Percentiles rank a stretch among this genome's conserved stretches.
These are phyloP conservation scores for Theodoxus fluviatilis DNA, from an alignment of 2,888 invertebrate genomes.

Conservation along the genomic window DNA sequence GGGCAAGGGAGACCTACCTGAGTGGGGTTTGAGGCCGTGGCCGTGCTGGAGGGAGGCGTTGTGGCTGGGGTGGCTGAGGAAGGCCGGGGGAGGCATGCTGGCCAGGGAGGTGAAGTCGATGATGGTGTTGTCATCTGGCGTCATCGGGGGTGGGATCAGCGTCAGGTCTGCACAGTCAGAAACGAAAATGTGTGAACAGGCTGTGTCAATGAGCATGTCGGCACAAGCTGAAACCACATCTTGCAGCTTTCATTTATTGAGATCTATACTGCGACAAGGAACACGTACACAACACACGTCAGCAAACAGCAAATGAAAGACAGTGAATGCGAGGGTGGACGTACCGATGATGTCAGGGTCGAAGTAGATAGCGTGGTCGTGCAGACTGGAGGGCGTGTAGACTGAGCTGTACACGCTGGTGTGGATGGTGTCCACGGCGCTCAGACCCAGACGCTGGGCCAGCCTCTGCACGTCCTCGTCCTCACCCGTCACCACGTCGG, in stretches of 20 bases:
- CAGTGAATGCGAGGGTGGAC: too few relatives aligned
- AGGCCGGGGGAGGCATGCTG: conserved; percentile 34
- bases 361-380: conserved; percentile 70
- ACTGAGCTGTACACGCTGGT: conserved; percentile 46
- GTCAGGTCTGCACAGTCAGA: conserved; percentile 72
- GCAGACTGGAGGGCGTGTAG: conserved; percentile 57
- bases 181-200: background rate
- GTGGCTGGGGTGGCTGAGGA: conserved; percentile 9
- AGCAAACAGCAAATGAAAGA: too few relatives aligned
- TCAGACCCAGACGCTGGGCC: conserved; percentile 49
- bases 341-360: conserved; percentile 85
- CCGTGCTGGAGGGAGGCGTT: conserved; percentile 24
- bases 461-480: conserved; percentile 33
- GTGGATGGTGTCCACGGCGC: conserved; percentile 55
- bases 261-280: too few relatives aligned
- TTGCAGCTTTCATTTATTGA: background rate
- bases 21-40: conserved; percentile 6
- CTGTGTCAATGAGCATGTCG: background rate
- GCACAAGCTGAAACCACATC: background rate
- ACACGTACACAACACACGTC: too few relatives aligned
- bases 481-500: conserved; percentile 70
- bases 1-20: too few relatives aligned
- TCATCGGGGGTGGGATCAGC: conserved; percentile 79
- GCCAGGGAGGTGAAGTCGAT: conserved; percentile 42
- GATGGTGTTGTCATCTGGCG: conserved; percentile 38